These are phyloP conservation scores for Gryllus bimaculatus DNA, from an alignment of 1,140 invertebrate species.

Conservation along the genomic window DNA sequence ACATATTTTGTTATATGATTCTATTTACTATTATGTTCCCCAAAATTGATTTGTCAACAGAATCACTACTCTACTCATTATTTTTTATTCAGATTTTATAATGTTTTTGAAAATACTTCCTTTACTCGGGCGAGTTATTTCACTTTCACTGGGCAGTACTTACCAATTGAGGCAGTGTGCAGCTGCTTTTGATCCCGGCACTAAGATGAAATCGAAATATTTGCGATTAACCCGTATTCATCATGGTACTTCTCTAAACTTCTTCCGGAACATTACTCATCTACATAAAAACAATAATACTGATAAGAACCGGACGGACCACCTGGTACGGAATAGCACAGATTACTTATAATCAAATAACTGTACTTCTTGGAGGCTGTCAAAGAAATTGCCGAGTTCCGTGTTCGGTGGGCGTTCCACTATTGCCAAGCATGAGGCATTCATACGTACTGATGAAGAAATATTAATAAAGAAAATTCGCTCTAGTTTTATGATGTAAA, in stretches of 20 bases:
- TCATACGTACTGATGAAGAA: background rate
- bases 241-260: background rate
- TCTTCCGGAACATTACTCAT: background rate
- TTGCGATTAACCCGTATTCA: background rate
- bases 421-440: background rate
- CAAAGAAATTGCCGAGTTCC: background rate
- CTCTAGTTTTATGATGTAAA: no score
- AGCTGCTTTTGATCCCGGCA: background rate
- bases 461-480: no score
- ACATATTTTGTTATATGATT: no score
- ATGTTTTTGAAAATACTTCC: no score
- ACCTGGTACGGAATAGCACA: background rate
- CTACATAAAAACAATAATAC: background rate
- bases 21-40: no score
- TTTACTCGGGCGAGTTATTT: no score
- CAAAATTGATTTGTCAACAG: no score
- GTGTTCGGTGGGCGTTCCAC: background rate
- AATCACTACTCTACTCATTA: no score
- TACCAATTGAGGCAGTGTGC: background rate
- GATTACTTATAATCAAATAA: conserved; percentile 6
- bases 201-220: background rate
- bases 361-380: background rate
- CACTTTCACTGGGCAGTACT: background rate
- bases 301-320: background rate
- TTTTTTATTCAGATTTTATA: no score